Evolutionary conservation across 2,113 vertebrate genomes (phyloP).

Genomic region (Gulo gulo): DNA sequence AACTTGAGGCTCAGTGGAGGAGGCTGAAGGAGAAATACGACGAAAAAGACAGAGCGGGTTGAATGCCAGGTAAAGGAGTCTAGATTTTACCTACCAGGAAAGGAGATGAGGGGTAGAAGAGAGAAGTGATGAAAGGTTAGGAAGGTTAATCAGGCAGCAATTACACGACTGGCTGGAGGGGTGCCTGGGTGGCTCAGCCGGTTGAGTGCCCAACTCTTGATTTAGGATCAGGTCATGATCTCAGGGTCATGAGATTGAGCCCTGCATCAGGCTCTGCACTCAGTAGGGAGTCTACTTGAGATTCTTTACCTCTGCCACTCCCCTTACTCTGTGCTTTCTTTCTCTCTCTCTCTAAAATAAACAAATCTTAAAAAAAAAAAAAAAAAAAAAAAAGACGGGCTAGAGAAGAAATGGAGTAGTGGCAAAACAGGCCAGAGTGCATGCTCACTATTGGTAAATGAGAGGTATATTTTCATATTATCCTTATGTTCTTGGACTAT

Average conservation of each 20-base stretch:
- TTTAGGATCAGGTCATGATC: background rate
- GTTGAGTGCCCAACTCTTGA: background rate
- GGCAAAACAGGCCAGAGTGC: background rate
- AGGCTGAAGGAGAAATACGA: background rate
- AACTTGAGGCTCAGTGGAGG: background rate
- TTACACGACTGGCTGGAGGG: background rate
- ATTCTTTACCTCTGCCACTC: background rate
- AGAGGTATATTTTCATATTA: background rate
- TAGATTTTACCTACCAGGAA: background rate
- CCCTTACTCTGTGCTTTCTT: background rate
- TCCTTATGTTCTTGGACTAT: background rate
- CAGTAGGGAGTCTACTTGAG: background rate
- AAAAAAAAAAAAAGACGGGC: background rate
- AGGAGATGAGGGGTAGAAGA: background rate
- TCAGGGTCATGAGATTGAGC: background rate
- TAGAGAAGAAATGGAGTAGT: background rate
- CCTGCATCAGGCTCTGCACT: background rate
- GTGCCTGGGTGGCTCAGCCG: background rate
- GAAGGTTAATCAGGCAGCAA: background rate
- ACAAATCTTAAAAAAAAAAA: background rate
- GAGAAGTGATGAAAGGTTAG: background rate
- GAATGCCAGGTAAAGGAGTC: background rate
- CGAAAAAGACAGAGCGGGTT: background rate
- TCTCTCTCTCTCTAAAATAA: background rate
- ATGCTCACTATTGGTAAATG: background rate